A percentile compares a stretch with the other conserved stretches of the same genome.
These are phyloP conservation scores for Lepidocyrtinus sp. DNA, from an alignment of 2,888 invertebrate genomes.

Conservation along the genomic window DNA sequence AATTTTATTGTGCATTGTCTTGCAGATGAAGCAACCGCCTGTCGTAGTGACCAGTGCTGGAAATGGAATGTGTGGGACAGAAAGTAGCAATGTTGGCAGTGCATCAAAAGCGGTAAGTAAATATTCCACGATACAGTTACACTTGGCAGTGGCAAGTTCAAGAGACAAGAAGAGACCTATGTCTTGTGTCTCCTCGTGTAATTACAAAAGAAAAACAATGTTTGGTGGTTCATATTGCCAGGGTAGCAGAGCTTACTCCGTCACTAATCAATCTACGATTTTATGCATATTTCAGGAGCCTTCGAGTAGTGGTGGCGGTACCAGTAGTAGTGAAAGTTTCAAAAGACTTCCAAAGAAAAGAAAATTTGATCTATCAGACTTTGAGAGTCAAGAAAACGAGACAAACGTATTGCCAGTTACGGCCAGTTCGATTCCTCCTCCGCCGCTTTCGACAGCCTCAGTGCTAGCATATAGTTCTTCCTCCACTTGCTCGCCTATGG, in stretches of 20 bases:
- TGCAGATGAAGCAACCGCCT: constrained; percentile 48
- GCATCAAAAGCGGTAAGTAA: constrained; percentile 30
- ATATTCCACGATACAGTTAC: too few species aligned
- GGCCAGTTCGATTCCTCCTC: constrained; percentile 52
- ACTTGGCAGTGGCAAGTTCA: too few species aligned
- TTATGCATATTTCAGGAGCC: constrained; percentile 24
- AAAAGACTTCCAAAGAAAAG: constrained; percentile 93
- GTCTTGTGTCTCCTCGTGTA: too few species aligned
- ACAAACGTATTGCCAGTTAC: constrained; percentile 57
- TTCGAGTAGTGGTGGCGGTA: constrained; percentile 26
- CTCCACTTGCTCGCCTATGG: constrained; percentile 21
- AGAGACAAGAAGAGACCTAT: too few species aligned
- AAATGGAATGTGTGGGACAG: constrained; percentile 32
- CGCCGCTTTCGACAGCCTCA: constrained; percentile 31
- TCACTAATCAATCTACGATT: neutral
- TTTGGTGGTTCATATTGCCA: too few species aligned
- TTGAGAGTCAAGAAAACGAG: constrained; percentile 78
- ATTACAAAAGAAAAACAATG: too few species aligned
- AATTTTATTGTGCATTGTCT: constrained; percentile 2
- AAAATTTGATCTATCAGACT: constrained; percentile 85
- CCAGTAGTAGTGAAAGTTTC: constrained; percentile 62
- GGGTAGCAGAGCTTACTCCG: too few species aligned
- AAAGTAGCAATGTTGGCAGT: constrained; percentile 20
- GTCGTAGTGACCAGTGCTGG: constrained; percentile 43
- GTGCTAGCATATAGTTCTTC: constrained; percentile 47